Base-by-base conservation (phyloP, 2,888 invertebrate genomes). In the Acrobasis suavella region DNA sequence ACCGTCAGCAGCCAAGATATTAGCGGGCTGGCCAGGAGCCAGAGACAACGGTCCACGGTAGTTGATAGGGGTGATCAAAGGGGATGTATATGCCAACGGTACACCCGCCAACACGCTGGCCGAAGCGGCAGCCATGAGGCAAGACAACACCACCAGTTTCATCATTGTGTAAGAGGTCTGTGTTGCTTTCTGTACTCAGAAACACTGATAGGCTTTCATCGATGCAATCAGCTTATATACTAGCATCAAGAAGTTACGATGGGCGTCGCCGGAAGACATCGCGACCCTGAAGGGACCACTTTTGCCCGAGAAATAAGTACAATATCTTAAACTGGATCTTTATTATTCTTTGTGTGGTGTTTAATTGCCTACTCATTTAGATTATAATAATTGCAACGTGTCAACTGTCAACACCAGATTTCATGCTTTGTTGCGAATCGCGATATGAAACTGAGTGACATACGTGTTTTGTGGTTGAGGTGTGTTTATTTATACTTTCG, bases 141-240 rank as follows among this genome's bases (percentile, higher is more conserved):
- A 94, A 78, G 93, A 94, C 89, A 95, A 93, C 85, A 94, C 94
- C 92, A 94, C 93, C 92, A 92, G 83, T 79, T 91, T 91, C 83
- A 91, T 80, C 92, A 92, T 92, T 72, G 76, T 89, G 83, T 74
- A 69, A 80, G 78, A 83, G 89, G 90, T 89, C 89, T 91, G 91
- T 91, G 88, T 87, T 87, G 83, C 62, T 76, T 72, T 75, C 72
- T 78, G 72, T 59, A 72, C 71, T 77, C 69, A 75, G 69, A 73
- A 81, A 83, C 77, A 90, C 89, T 90, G 89, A 90, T 91, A 76
- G 78, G 66, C 63, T 69, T 69, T 62, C 65, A 66, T 63, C 52
- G 66, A 65, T 69, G 71, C 75, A 69, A 63, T 64, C 66, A 58
- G 67, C 71, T 87, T 90, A 77, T 87, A 87, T 88, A 87, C 80